phyloP scores from a whole-genome alignment of 2,888 invertebrate genomes.

The Pyrrhia umbra region DNA sequence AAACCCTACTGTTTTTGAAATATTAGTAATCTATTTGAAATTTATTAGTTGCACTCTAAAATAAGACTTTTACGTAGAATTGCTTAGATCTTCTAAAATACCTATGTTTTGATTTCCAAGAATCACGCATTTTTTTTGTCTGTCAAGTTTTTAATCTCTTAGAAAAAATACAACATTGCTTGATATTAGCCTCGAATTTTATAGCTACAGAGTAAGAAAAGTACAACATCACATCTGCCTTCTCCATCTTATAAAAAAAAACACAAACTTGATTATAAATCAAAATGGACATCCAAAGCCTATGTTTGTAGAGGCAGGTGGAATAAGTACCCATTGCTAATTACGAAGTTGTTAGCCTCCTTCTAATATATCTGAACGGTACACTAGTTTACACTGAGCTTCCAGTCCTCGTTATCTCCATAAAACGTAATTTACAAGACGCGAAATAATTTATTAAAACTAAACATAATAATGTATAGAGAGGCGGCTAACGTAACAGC shows the following conservation, averaged over 20 bases:
- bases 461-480: constrained; percentile 63
- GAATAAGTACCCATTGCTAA: constrained; percentile 17
- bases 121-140: no score
- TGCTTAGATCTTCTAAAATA: background rate
- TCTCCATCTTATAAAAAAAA: background rate
- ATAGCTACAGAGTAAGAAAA: no score
- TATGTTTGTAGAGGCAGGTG: constrained; percentile 17
- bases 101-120: background rate
- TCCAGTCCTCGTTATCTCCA: constrained; percentile 48
- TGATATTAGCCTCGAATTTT: no score
- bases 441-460: constrained; percentile 62
- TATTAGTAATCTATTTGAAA: background rate
- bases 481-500: constrained; percentile 68
- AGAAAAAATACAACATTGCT: no score
- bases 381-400: constrained; percentile 53
- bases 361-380: constrained; percentile 31
- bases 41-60: no score
- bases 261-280: background rate
- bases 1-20: background rate
- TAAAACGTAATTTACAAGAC: constrained; percentile 56
- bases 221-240: background rate
- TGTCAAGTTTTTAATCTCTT: no score
- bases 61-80: no score
- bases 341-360: constrained; percentile 7
- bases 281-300: background rate